A percentile compares a stretch with the other conserved stretches of the same genome.
These are phyloP conservation scores for Helostoma temminkii DNA, from an alignment of 2,797 vertebrate genomes.

Conservation along the genomic window DNA sequence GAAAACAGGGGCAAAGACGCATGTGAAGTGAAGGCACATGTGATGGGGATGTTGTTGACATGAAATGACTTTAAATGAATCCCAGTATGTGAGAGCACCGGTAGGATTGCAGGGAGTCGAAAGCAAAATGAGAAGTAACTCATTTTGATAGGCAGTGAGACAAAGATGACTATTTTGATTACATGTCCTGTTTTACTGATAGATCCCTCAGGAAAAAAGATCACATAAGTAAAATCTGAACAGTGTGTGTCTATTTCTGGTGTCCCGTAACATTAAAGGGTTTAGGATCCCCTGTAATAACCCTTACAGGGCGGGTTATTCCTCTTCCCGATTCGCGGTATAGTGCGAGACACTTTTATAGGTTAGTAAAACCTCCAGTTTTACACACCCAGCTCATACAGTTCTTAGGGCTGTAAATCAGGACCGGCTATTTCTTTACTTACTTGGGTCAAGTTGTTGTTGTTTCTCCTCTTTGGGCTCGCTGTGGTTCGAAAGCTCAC, in stretches of 20 bases:
- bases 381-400: constrained; percentile 96
- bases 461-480: constrained; percentile 95
- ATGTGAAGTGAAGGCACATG: constrained; percentile 5
- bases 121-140: not conserved
- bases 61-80: not conserved
- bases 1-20: constrained; percentile 32
- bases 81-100: not conserved
- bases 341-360: constrained; percentile 98
- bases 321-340: constrained; percentile 83
- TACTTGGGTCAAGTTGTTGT: constrained; percentile 99
- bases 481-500: constrained; percentile 89
- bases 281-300: constrained; percentile 61
- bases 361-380: constrained; percentile 99
- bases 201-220: not conserved
- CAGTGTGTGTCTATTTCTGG: constrained; percentile 31
- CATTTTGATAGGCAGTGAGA: constrained; percentile 10
- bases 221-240: not conserved
- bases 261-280: constrained; percentile 54
- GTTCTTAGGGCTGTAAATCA: constrained; percentile 96
- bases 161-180: constrained; percentile 1
- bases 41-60: constrained; percentile 7
- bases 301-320: constrained; percentile 87
- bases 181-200: constrained; percentile 3
- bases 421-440: constrained; percentile 90
- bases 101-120: not conserved